Evolutionary conservation across 2,888 invertebrate genomes (phyloP), one percentile per base, ranked within the genome.

Genomic region (Thalpophila matura): DNA sequence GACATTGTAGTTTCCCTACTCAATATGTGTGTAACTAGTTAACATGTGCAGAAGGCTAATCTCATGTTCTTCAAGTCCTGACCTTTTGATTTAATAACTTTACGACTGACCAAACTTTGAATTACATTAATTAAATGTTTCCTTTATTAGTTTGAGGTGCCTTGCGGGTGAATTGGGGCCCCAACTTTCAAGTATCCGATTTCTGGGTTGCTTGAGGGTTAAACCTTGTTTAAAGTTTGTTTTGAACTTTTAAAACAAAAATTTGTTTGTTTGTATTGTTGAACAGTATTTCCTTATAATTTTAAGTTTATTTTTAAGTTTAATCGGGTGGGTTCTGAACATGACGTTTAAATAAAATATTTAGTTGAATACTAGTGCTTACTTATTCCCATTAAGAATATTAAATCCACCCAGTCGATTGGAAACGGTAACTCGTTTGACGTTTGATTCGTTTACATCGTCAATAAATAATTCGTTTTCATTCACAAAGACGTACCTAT

Each of bases 21-120:
- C 16, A 47, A 74, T 68, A 68, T 73, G 68, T 66, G 69, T 78
- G 74, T 62, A 63, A 74, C 77, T 78, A 78, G 81, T 85, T 83
- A 84, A 86, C 85, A 87, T 86, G 84, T 85, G 84, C 85, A 81
- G 59, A 65, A 77, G 78, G 72, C 82, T 86, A 86, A 86, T 87
- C 82, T 79, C 79, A 57, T 76, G 83, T 77, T 75, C 81, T 75
- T 76, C 77, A 76, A 69, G 64, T 63, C 71, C 80, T 79, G 81
- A 81, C 83, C 84, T 85, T 79, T 84, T 85, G 84, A 86, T 83
- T 86, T 85, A 84, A 86, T 86, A 86, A 84, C 84, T 85, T 83
- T 83, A 85, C 79, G 79, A 80, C 66, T 81, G 74, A 75, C 67
- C 77, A 74, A 85, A 82, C 84, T 82, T 71, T 61, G 74, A 74